These are phyloP conservation scores for Eublepharis macularius DNA, from an alignment of 2,113 vertebrate species.

Conservation along the genomic window DNA sequence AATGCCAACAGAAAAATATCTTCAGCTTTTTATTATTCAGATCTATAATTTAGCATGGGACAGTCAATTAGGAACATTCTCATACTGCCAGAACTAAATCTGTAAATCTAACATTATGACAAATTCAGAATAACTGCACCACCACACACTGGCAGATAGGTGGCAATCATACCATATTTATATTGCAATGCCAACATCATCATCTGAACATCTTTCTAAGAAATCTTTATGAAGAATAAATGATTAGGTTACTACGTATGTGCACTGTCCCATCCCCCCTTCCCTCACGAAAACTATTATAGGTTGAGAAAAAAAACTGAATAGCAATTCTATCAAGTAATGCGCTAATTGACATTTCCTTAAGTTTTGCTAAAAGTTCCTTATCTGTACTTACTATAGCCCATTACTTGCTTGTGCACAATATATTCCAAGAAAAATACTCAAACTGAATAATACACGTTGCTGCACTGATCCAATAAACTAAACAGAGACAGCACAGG, in stretches of 20 bases:
- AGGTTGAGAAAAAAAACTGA: neutral
- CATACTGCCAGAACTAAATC: neutral
- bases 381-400: neutral
- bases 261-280: no score
- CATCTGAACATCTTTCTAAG: neutral
- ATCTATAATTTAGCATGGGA: neutral
- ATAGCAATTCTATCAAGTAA: neutral
- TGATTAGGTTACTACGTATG: neutral
- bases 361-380: neutral
- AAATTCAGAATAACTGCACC: neutral
- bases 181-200: neutral
- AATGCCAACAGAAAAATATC: neutral
- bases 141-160: neutral
- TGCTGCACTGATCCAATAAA: neutral
- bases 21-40: rapidly evolving
- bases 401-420: neutral
- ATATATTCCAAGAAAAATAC: neutral
- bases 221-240: neutral
- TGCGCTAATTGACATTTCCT: neutral
- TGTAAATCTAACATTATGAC: neutral
- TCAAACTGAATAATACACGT: neutral
- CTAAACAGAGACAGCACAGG: neutral
- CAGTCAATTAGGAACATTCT: constrained; percentile 2
- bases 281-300: neutral
- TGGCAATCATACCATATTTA: neutral